phyloP scores from a whole-genome alignment of 2,113 vertebrate species.

The Rattus norvegicus region DNA sequence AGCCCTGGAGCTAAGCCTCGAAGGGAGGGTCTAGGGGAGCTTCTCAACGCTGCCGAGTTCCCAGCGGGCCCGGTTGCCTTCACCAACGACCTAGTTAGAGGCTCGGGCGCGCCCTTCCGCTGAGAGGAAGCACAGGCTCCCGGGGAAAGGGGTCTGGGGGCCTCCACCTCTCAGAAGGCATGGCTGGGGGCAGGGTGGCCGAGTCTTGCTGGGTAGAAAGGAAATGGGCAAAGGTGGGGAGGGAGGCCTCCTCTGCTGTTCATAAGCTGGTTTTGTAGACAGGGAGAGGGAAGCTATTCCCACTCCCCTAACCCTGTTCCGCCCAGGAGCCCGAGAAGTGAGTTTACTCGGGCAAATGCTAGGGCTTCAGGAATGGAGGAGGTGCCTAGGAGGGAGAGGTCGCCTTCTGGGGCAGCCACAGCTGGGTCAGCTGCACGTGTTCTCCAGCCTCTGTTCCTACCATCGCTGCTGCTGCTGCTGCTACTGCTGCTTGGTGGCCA shows the following conservation, averaged over 20 bases:
- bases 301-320: neutral
- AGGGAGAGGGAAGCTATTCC: neutral
- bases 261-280: neutral
- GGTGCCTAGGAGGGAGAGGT: neutral
- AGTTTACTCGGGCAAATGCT: neutral
- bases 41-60: neutral
- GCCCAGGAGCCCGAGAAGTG: neutral
- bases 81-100: constrained; percentile 40
- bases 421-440: neutral
- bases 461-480: constrained; percentile 6
- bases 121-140: constrained; percentile 32
- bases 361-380: neutral
- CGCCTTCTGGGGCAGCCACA: rapidly evolving
- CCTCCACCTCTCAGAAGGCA: neutral
- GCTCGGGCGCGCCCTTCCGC: constrained; percentile 40
- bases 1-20: neutral
- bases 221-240: neutral
- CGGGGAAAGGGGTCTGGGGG: neutral
- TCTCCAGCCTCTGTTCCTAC: constrained; percentile 55
- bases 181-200: neutral
- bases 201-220: neutral
- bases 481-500: constrained; percentile 11
- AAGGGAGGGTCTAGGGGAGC: neutral
- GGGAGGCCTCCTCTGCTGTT: neutral
- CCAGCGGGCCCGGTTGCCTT: neutral